Evolutionary conservation across 2,888 invertebrate genomes (phyloP).

Genomic region (Papilio demoleus): DNA sequence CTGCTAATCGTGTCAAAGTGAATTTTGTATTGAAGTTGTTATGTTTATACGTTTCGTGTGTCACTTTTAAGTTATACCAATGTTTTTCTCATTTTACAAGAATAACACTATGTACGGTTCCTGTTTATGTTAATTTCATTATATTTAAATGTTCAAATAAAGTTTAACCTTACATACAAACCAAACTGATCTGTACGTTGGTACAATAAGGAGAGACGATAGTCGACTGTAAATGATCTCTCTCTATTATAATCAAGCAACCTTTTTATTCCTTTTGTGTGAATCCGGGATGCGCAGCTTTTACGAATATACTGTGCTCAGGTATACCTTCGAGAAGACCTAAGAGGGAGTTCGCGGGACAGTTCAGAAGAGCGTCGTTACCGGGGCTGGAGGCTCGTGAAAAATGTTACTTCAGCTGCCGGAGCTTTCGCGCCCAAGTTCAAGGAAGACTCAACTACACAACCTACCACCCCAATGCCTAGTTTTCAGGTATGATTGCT

Average conservation of each 20-base stretch:
- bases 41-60: background rate
- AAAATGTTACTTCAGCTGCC: constrained; percentile 65
- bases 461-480: constrained; percentile 71
- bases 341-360: constrained; percentile 59
- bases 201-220: background rate
- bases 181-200: background rate
- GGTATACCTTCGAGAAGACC: constrained; percentile 71
- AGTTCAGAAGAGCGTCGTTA: constrained; percentile 60
- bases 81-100: background rate
- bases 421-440: constrained; percentile 61
- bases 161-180: background rate
- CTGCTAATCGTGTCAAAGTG: background rate
- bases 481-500: constrained; percentile 58
- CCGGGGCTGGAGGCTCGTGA: constrained; percentile 66
- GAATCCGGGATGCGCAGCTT: background rate
- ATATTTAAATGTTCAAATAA: constrained; percentile 9
- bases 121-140: too few species aligned
- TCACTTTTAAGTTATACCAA: background rate
- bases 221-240: background rate
- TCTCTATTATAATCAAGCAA: background rate
- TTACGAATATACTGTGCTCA: constrained; percentile 41
- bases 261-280: background rate
- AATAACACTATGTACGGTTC: constrained; percentile 1
- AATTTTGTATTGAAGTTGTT: background rate
- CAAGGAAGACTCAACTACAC: constrained; percentile 49